A percentile compares a stretch with the other conserved stretches of the same genome.
These are phyloP conservation scores for Eudemis profundana DNA, from an alignment of 2,888 invertebrate genomes.

Conservation along the genomic window DNA sequence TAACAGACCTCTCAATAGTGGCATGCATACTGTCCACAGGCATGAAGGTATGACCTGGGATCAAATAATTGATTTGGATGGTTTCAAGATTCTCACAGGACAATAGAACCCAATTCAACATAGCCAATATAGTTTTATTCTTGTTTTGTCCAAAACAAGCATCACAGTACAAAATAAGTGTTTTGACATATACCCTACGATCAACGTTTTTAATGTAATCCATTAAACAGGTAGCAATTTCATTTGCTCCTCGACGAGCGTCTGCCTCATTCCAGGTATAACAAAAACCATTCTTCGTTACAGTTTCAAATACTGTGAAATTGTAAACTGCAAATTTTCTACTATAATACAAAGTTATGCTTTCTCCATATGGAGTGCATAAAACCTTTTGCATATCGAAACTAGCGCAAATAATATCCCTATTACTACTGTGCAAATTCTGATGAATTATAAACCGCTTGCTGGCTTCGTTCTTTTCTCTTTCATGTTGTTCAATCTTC, in stretches of 20 bases:
- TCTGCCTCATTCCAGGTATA: not conserved
- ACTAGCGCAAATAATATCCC: too few species aligned
- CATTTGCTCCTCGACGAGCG: not conserved
- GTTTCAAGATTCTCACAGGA: not conserved
- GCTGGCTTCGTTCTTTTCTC: too few species aligned
- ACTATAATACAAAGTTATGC: not conserved
- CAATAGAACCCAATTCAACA: not conserved
- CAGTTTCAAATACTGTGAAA: not conserved
- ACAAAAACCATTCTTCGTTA: not conserved
- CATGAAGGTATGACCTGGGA: not conserved
- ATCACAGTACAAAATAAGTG: not conserved
- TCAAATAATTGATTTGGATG: constrained; percentile 1
- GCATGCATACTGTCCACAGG: not conserved
- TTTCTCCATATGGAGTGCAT: not conserved
- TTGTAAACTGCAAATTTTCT: not conserved
- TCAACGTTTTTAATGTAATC: not conserved
- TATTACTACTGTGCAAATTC: too few species aligned
- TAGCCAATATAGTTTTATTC: not conserved
- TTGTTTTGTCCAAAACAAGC: not conserved
- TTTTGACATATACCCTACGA: not conserved
- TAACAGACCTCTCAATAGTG: not conserved
- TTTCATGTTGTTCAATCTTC: too few species aligned
- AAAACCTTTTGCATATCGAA: not conserved
- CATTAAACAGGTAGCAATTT: not conserved
- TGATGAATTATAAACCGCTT: too few species aligned